Evolutionary conservation across 1,140 invertebrate genomes (phyloP), one percentile per base, ranked within the genome.

Genomic region (Agrypnia vestita): DNA sequence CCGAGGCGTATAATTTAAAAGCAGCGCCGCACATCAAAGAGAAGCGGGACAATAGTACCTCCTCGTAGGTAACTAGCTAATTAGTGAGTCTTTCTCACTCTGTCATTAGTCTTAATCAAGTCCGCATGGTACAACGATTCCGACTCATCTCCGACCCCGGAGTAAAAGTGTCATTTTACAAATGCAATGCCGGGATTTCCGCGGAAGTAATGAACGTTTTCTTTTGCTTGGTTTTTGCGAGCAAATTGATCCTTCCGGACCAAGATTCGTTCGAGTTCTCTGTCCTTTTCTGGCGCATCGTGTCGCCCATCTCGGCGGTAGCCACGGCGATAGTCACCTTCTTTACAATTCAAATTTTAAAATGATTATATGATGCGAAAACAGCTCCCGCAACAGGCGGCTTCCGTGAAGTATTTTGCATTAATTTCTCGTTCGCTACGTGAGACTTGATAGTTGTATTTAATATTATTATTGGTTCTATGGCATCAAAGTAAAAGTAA

Each of bases 281-380:
- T 53, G 53, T 21, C 76, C 25, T 61, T 10, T 46, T 69, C 64
- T 47, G 15, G 44, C 64, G 46, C 21, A 56, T 21, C 10, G n/a
- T 53, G 77, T 69, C 77, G 47, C 62, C 21, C 51, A 47, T 49
- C 51, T 8, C 43, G 12, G 80, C 44, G 56, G 61, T 44, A 62
- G 46, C 62, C 72, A 79, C 43, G 17, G 80, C 44, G 56, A 46
- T 44, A 62, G 46, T 73, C 72, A 79, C 77, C 75, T 82, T 81
- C 80, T 81, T 82, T 79, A 76, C 72, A 82, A 78, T 55, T 81
- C 80, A 62, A 82, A 82, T 79, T 82, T 82, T 79, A 79, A 82
- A 82, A 79, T 35, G 25, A 35, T 82, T 69, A 69, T 69, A 43
- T 69, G 35, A 69, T 49, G 64, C n/a, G 15, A 69, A 46, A 69